phyloP scores from a whole-genome alignment of 2,888 invertebrate genomes.

The Melinaea menophilus region DNA sequence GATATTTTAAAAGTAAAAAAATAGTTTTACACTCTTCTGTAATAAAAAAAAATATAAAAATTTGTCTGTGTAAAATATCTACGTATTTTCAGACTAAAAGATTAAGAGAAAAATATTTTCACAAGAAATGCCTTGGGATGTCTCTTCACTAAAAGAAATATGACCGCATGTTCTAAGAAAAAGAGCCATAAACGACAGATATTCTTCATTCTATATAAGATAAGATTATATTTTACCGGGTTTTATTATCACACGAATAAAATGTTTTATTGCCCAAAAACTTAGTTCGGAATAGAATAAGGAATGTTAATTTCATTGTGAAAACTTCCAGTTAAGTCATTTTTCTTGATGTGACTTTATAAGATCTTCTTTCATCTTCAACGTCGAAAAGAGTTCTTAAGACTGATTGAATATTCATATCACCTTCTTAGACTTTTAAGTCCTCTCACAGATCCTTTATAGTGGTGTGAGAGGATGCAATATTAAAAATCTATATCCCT shows the following conservation, averaged over 20 bases:
- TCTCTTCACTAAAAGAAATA: background rate
- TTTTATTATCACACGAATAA: no score
- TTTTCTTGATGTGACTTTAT: background rate
- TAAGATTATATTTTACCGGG: no score
- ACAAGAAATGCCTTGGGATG: background rate
- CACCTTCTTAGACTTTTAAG: constrained; percentile 1
- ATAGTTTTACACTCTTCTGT: no score
- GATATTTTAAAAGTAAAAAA: no score
- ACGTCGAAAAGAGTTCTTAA: background rate
- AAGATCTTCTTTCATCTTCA: background rate
- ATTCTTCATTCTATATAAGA: background rate
- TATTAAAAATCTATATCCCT: constrained; percentile 1
- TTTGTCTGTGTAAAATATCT: no score
- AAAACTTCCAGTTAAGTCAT: background rate
- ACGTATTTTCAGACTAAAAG: background rate
- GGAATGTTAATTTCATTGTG: background rate
- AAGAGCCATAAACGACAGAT: constrained; percentile 3
- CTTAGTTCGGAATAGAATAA: background rate
- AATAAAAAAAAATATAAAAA: no score
- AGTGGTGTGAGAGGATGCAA: background rate
- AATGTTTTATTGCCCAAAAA: background rate
- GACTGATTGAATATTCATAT: constrained; percentile 2
- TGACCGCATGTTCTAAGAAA: constrained; percentile 1
- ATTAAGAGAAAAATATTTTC: background rate
- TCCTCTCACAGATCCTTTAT: background rate